Evolutionary conservation across 2,113 vertebrate species (phyloP).

Genomic region (Nothoprocta pentlandii): DNA sequence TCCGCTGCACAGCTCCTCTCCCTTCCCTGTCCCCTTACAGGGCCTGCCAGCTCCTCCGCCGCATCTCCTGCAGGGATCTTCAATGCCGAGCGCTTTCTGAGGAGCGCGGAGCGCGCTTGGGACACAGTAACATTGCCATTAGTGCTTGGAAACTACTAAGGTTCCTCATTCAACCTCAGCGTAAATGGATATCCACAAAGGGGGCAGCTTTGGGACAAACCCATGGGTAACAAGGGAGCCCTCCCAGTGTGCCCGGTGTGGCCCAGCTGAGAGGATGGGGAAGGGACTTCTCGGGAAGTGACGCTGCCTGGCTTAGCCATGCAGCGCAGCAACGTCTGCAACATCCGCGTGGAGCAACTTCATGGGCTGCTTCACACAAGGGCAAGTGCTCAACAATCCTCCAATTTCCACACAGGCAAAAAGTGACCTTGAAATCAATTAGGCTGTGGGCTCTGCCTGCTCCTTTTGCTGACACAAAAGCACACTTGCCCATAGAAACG

Average conservation of each 20-base stretch:
- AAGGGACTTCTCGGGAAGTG: background rate
- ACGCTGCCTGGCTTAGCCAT: background rate
- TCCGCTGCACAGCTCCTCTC: background rate
- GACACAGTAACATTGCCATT: background rate
- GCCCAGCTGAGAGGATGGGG: background rate
- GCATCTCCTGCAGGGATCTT: background rate
- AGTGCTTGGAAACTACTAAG: background rate
- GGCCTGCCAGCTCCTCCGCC: background rate
- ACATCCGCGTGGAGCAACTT: background rate
- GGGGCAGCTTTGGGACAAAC: background rate
- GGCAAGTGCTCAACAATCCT: background rate
- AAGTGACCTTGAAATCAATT: background rate
- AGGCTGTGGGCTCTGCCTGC: background rate
- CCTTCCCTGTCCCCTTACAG: too few relatives aligned
- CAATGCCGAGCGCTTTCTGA: background rate
- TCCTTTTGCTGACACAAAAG: background rate
- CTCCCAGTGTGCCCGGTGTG: rapidly evolving
- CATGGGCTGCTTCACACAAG: background rate
- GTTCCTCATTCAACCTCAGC: background rate
- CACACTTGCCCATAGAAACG: background rate
- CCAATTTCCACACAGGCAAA: background rate
- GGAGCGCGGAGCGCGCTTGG: too few relatives aligned
- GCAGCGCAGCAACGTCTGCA: background rate
- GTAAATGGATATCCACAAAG: background rate
- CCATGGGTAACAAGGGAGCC: background rate